These are phyloP conservation scores for Ommatoiulus sabulosus DNA, from an alignment of 2,888 invertebrate genomes.

Conservation along the genomic window DNA sequence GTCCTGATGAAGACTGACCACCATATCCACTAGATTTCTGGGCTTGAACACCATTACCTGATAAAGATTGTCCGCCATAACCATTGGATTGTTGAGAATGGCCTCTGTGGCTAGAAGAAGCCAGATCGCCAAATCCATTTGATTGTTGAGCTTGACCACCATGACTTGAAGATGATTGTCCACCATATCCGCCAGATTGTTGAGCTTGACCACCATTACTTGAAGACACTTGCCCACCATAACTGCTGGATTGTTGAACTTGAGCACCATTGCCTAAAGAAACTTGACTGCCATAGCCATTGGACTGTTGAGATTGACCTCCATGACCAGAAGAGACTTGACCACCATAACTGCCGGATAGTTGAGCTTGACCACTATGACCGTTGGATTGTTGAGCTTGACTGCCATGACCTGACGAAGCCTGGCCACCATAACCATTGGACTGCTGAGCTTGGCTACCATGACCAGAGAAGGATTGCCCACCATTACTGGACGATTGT, in stretches of 20 bases:
- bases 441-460: background rate
- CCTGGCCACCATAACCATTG: background rate
- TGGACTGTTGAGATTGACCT: background rate
- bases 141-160: slow-evolving; percentile 10
- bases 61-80: background rate
- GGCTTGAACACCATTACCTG: background rate
- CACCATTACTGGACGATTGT: background rate
- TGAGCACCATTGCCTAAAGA: background rate
- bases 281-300: background rate
- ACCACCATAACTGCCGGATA: slow-evolving; percentile 1
- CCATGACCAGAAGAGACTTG: background rate
- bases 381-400: background rate
- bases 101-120: background rate
- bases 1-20: background rate
- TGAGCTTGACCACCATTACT: background rate
- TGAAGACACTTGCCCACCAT: background rate
- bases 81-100: background rate
- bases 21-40: background rate
- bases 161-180: background rate
- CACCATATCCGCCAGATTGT: background rate
- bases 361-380: background rate
- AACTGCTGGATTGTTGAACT: background rate
- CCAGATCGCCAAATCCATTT: background rate
- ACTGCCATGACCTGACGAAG: background rate
- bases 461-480: background rate